Percentiles rank a stretch among this genome's conserved stretches.
These are phyloP conservation scores for Trididemnum clinides DNA, from an alignment of 23 tunicate genomes.

Conservation along the genomic window DNA sequence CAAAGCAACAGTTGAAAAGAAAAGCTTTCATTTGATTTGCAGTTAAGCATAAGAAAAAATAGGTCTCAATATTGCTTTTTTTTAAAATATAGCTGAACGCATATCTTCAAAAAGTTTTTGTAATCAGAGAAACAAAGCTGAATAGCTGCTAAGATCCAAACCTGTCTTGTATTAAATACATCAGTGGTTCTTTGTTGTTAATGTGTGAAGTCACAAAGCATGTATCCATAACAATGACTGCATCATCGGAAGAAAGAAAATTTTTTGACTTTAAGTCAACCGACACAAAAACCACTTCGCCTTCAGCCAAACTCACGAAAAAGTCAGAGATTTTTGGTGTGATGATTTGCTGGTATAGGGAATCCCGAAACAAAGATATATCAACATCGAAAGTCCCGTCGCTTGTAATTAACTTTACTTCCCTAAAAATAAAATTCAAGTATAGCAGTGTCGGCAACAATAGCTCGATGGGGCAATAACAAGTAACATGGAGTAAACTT, in stretches of 20 bases:
- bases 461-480: no score
- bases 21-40: no score
- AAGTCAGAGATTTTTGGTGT: neutral
- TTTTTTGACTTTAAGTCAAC: slow-evolving; percentile 50
- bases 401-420: slow-evolving; percentile 31
- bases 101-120: no score
- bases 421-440: slow-evolving; percentile 25
- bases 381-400: slow-evolving; percentile 55
- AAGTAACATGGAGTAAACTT: no score
- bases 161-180: slow-evolving; percentile 39
- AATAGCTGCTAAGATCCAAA: no score
- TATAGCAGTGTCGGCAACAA: no score
- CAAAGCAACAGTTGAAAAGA: no score
- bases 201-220: slow-evolving; percentile 82
- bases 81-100: no score
- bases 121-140: no score
- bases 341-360: slow-evolving; percentile 7
- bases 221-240: slow-evolving; percentile 74
- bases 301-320: slow-evolving; percentile 62
- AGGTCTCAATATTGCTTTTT: no score
- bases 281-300: slow-evolving; percentile 70
- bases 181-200: slow-evolving; percentile 30
- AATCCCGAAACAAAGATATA: slow-evolving; percentile 68
- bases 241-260: slow-evolving; percentile 39
- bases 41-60: no score